Conservation (phyloP, 2,113 vertebrate species). For the Hypanus sabinus region DNA sequence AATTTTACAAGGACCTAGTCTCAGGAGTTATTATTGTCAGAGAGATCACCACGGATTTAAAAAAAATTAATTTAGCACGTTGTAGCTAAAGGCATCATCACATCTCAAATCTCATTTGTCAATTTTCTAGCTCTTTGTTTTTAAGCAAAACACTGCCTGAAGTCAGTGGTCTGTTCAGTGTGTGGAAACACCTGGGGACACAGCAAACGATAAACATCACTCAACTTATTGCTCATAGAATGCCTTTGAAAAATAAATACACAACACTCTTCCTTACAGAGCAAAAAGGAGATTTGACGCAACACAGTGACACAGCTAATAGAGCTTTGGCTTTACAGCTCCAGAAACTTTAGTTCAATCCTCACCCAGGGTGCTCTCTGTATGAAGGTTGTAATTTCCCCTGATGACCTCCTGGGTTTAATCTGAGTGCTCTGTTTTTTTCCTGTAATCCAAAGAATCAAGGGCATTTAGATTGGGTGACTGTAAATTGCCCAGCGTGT, state of each 20-base stretch:
- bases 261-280: background rate
- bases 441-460: too few relatives aligned
- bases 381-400: too few relatives aligned
- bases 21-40: background rate
- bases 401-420: too few relatives aligned
- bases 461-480: too few relatives aligned
- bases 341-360: too few relatives aligned
- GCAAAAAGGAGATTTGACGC: too few relatives aligned
- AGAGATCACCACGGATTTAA: background rate
- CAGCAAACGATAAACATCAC: background rate
- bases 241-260: background rate
- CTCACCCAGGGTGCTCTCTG: too few relatives aligned
- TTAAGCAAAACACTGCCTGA: background rate
- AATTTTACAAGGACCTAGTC: background rate
- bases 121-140: background rate
- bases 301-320: too few relatives aligned
- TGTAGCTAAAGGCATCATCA: background rate
- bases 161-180: background rate
- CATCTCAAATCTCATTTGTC: background rate
- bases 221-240: background rate
- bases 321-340: too few relatives aligned
- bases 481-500: too few relatives aligned
- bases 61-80: background rate
- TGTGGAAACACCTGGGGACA: background rate
- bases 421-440: too few relatives aligned